Evolutionary conservation across 2,797 vertebrate species (phyloP).

Genomic region (Gymnoscopelus microlampas): DNA sequence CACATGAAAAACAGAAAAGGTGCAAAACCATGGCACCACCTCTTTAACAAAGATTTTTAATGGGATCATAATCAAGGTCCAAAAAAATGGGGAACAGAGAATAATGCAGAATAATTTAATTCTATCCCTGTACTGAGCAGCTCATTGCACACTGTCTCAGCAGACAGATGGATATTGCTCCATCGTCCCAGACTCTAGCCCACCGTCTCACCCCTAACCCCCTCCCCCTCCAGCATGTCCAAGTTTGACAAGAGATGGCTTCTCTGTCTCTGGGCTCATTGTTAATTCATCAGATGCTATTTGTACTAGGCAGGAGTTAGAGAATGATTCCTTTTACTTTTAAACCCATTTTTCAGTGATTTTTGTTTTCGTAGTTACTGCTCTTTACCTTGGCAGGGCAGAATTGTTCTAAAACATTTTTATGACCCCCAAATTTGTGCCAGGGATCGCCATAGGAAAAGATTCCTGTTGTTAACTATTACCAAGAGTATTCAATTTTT

Average conservation of each 20-base stretch:
- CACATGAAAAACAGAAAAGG: too few species aligned
- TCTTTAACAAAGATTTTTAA: conserved; percentile 20
- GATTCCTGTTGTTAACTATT: too few species aligned
- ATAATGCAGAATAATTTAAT: conserved; percentile 19
- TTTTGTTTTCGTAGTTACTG: too few species aligned
- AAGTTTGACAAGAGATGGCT: conserved; percentile 33
- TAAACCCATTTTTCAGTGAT: too few species aligned
- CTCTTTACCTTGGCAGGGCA: too few species aligned
- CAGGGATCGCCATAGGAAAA: too few species aligned
- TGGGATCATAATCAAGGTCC: conserved; percentile 19
- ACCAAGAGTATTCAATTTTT: too few species aligned
- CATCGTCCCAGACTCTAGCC: too few species aligned
- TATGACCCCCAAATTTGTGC: too few species aligned
- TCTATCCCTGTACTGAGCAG: conserved; percentile 4
- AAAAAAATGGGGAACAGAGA: conserved; percentile 10
- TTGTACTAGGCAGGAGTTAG: conserved; percentile 36
- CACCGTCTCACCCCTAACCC: background rate
- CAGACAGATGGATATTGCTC: conserved; percentile 15
- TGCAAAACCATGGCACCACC: too few species aligned
- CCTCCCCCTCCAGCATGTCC: conserved; percentile 12
- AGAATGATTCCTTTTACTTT: too few species aligned
- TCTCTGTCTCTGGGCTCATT: conserved; percentile 44
- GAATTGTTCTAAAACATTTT: too few species aligned
- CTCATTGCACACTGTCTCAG: conserved; percentile 6
- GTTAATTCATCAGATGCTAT: conserved; percentile 50